Base-by-base conservation (phyloP, 2,113 vertebrate species). In the Oreochromis aureus region DNA sequence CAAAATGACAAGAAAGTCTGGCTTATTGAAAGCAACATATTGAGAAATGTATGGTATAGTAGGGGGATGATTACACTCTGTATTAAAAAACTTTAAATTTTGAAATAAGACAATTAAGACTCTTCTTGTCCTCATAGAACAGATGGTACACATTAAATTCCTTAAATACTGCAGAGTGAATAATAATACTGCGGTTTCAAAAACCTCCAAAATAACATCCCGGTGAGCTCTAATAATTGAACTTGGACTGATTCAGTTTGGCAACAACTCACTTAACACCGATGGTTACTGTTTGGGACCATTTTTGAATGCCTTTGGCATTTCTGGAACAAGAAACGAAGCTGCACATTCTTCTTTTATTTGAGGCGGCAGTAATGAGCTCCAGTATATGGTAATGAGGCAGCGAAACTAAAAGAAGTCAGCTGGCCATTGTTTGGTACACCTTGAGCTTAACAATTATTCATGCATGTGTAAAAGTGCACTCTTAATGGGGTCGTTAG, bases 301-400 rank as follows among this genome's bases (percentile, higher is more conserved):
- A 61, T 46, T 85, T n/a, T 30, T 66, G 44, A 83, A 83, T 48
- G 86, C 59, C 83, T 55, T 59, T 10, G 48, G 80, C 41, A 9
- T 80, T 27, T 16, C 80, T 79, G 71, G 79, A 34, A 63, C 58
- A 80, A 78, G 66, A 88, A 81, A 58, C 19, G 22, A 80, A 86
- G 53, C 83, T 73, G 73, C 34, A 71, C 44, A 82, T 61, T 73
- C 82, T 63, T 55, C 32, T 56, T 86, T 91, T 51, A 87, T 89
- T 84, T 81, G 51, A 87, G 55, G 41, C 84, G 85, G 87, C 90
- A 86, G 87, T 91, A 93, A 93, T 92, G 84, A 93, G 91, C 89
- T 87, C 71, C 81, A 80, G 83, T 76, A 46, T 89, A 88, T 89
- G 53, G 32, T 86, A 91, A 88, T 89, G 86, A 90, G 58, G 76